Evolutionary conservation across 1,140 invertebrate species (phyloP), one percentile per base, ranked within the genome.

Genomic region (Chelonus insularis): DNA sequence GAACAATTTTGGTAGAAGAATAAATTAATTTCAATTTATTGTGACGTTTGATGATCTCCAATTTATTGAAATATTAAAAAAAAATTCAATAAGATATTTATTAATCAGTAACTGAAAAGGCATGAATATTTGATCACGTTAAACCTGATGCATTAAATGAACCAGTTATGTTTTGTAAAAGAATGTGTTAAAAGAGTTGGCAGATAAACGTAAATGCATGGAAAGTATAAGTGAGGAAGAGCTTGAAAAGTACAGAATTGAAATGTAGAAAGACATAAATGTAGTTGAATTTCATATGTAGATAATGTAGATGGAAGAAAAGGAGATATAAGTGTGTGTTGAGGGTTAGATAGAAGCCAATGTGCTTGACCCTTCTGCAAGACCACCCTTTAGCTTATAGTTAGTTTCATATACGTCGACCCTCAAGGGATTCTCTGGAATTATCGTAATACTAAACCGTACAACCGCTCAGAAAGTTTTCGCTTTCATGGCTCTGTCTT

Each of bases 371-470:
- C 71, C 69, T 70, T 73, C 66, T 68, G 57, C 66, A 64, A 52
- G 62, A 61, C 64, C 60, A 70, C 65, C 64, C 69, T 71, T 70
- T 71, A 62, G 66, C 43, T n/a, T 59, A 60, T 67, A 68, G 68
- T 70, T 71, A 70, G 64, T 60, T 65, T 39, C 56, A 61, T 68
- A 66, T 57, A 56, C 57, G 56, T 63, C 47, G 21, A 34, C 68
- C 70, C 68, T 60, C 16, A 65, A 63, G 67, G 66, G 67, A 65
- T 69, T 72, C 56, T 37, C 64, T 64, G 47, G 68, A 72, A 74
- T 74, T 69, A 72, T 70, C 68, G 71, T 69, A 72, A 70, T 63
- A 65, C 67, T 72, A 70, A 69, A 70, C 68, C 69, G 41, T 68
- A 64, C 60, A 59, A 67, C 41, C 50, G 25, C 32, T 36, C 39